Evolutionary conservation across 2,113 vertebrate genomes (phyloP).

Genomic region (Tetrax tetrax): DNA sequence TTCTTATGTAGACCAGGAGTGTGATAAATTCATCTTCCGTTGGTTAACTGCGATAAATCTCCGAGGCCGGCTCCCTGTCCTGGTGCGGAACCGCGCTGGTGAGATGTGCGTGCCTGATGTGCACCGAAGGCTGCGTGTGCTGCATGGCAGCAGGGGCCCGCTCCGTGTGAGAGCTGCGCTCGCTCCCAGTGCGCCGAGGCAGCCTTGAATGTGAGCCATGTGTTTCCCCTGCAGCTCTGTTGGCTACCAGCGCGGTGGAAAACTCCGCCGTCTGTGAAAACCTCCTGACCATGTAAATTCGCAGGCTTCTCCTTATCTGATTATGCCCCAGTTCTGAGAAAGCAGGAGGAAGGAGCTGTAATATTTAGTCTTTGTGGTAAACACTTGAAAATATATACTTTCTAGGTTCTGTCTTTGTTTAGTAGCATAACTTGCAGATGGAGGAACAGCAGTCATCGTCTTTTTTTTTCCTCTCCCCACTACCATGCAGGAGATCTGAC

Average conservation of each 20-base stretch:
- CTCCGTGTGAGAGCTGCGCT: background rate
- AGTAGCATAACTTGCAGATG: background rate
- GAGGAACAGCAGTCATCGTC: background rate
- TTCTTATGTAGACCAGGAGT: background rate
- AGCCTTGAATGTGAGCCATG: background rate
- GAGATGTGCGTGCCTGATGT: background rate
- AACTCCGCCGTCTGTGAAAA: background rate
- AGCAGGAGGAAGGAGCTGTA: background rate
- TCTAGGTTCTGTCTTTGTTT: background rate
- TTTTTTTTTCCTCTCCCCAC: background rate
- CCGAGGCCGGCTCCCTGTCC: background rate
- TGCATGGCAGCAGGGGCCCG: background rate
- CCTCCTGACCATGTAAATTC: background rate
- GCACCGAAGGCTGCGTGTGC: background rate
- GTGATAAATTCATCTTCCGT: background rate
- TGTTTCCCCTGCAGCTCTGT: constrained; percentile 7
- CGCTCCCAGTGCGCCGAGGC: accelerated
- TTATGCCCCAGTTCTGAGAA: constrained; percentile 12
- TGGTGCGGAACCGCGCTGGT: accelerated
- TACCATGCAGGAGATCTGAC: background rate
- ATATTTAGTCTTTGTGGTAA: constrained; percentile 4
- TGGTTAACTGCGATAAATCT: background rate
- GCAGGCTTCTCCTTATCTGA: background rate
- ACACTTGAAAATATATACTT: background rate
- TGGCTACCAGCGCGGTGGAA: background rate